phyloP scores from a whole-genome alignment of 1,140 invertebrate species.

The Kradibia gibbosae region DNA sequence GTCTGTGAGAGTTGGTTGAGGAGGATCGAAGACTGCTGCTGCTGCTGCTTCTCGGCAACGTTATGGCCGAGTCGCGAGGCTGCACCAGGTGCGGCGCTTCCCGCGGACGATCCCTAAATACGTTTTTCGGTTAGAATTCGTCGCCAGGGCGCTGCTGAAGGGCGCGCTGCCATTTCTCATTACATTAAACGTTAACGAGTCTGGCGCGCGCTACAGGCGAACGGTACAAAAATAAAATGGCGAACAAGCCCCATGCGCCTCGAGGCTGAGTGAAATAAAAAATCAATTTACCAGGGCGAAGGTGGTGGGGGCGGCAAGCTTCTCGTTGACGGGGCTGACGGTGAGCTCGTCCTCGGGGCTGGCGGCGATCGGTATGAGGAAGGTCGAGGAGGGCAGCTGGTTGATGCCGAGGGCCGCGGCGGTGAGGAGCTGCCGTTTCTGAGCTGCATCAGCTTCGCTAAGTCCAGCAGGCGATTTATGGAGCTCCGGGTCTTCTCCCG shows the following conservation, averaged over 20 bases:
- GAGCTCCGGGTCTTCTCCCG: slow-evolving; percentile 70
- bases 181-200: no score
- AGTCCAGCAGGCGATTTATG: slow-evolving; percentile 69
- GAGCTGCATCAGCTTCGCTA: slow-evolving; percentile 68
- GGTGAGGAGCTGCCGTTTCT: slow-evolving; percentile 56
- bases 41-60: slow-evolving; percentile 28
- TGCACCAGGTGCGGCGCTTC: neutral
- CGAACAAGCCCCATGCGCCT: neutral
- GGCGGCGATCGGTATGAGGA: slow-evolving; percentile 67
- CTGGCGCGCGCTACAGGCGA: no score
- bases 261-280: neutral
- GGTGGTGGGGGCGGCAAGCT: slow-evolving; percentile 4
- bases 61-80: slow-evolving; percentile 26
- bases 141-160: no score
- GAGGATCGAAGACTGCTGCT: slow-evolving; percentile 54
- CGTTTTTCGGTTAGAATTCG: neutral
- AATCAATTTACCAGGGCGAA: slow-evolving; percentile 6
- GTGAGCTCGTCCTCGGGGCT: slow-evolving; percentile 24
- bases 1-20: slow-evolving; percentile 56
- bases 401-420: slow-evolving; percentile 59
- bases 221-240: neutral
- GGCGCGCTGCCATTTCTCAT: no score
- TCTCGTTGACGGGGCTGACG: slow-evolving; percentile 19
- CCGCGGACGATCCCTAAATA: slow-evolving; percentile 29
- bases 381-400: slow-evolving; percentile 66